phyloP scores from a whole-genome alignment of 2,797 vertebrate genomes.

The Syngnathus rostellatus region DNA sequence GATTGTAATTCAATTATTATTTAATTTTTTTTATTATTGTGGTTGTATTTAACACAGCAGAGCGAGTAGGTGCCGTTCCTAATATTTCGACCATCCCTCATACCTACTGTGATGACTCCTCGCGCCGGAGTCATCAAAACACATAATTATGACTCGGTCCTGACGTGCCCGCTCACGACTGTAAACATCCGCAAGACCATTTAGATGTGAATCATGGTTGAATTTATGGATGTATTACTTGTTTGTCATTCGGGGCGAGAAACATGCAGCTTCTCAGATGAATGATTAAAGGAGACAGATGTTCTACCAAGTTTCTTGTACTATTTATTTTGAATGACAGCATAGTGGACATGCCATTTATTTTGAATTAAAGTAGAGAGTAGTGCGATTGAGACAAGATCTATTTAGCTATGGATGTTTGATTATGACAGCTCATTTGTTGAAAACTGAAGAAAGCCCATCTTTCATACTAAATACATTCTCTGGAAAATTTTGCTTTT shows the following conservation, averaged over 20 bases:
- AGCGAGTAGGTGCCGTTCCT: neutral
- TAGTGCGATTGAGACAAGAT: neutral
- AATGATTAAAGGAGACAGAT: neutral
- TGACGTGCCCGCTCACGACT: conserved; percentile 27
- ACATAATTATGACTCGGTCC: conserved; percentile 56
- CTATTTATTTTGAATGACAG: neutral
- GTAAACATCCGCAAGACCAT: conserved; percentile 19
- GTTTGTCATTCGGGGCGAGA: neutral
- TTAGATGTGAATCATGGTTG: conserved; percentile 28
- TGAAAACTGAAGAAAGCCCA: neutral
- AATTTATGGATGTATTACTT: neutral
- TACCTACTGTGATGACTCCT: conserved; percentile 44
- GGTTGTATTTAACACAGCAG: neutral
- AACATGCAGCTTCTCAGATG: neutral
- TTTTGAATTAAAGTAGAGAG: neutral
- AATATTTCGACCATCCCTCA: neutral
- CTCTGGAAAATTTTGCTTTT: conserved; percentile 75
- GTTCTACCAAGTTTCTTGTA: neutral
- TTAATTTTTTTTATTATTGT: conserved; percentile 11
- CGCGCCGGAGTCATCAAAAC: conserved; percentile 65
- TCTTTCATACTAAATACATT: conserved; percentile 67
- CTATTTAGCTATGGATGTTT: too few species aligned
- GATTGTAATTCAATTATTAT: neutral
- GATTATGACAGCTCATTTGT: neutral
- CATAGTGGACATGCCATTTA: too few species aligned